phyloP scores from a whole-genome alignment of 2,888 invertebrate species.

The Hypercompe scribonia region DNA sequence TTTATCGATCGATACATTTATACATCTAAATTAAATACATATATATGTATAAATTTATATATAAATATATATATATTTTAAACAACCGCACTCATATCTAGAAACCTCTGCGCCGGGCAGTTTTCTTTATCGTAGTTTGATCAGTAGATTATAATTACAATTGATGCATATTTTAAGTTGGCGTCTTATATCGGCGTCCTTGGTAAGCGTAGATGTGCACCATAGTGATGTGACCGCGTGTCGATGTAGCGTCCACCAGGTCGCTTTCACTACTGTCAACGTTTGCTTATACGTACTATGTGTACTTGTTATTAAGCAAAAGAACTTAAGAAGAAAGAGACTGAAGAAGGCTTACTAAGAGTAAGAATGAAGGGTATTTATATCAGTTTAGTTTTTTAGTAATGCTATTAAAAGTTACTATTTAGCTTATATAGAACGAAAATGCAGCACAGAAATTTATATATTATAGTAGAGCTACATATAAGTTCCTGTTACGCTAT shows the following conservation, averaged over 20 bases:
- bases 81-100: slow-evolving; percentile 53
- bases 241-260: slow-evolving; percentile 18
- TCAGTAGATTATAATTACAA: slow-evolving; percentile 47
- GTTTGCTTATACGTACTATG: slow-evolving; percentile 16
- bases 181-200: no score
- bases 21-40: slow-evolving; percentile 50
- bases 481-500: slow-evolving; percentile 22
- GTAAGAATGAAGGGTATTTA: background rate
- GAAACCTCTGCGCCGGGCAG: slow-evolving; percentile 59
- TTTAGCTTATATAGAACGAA: background rate
- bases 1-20: slow-evolving; percentile 51
- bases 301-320: background rate
- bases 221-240: slow-evolving; percentile 20
- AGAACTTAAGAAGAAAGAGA: background rate
- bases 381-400: background rate
- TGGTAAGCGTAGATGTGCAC: slow-evolving; percentile 47
- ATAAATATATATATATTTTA: slow-evolving; percentile 43
- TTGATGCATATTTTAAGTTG: slow-evolving; percentile 39
- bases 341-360: no score
- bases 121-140: slow-evolving; percentile 53
- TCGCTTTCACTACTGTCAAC: background rate
- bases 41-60: slow-evolving; percentile 48
- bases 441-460: background rate
- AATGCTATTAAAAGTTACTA: background rate
- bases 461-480: slow-evolving; percentile 13